Evolutionary conservation across 2,888 invertebrate species (phyloP), one percentile per base, ranked within the genome.

Genomic region (Junonia oenone): DNA sequence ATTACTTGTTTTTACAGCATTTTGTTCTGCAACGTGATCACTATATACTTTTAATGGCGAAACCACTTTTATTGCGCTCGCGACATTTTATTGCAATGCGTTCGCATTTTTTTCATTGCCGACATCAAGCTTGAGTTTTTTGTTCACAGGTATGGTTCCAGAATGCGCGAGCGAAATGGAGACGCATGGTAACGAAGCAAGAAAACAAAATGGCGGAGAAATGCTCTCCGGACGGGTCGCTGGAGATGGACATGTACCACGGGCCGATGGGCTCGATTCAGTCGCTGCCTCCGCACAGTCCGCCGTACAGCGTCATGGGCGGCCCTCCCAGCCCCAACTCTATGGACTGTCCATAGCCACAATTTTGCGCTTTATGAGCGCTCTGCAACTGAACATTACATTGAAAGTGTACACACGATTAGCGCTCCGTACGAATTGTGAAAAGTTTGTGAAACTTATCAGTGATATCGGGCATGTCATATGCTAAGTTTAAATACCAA

Each of bases 151-250:
- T 97, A 55, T 97, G 97, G 97, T 98, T 98, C 89, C 97, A 98
- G 89, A 98, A 98, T 80, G 97, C 97, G 26, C 92, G 98, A 35
- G 98, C 98, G 66, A 98, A 98, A 91, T 97, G 96, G 94, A 93
- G 98, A 71, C 93, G 98, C 65, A 95, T 96, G 93, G 94, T 96
- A 83, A 91, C 95, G 68, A 95, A 95, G 75, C 95, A 95, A 74
- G 95, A 95, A 76, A 94, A 93, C 79, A 94, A 94, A 73, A 83
- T 90, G 83, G 91, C 92, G 64, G 95, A 95, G 72, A 95, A 94
- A 72, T 93, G 93, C 73, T 93, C 93, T 14, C 93, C 93, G 66
- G 91, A 91, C 66, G 91, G 90, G 0, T 92, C 93, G 51, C 78
- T 93, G 69, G 93, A 93, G 75, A 85, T 93, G 90, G 93, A 93